A percentile compares a stretch with the other conserved stretches of the same genome.
These are phyloP conservation scores for Geococcyx californianus DNA, from an alignment of 2,113 vertebrate species.

Conservation along the genomic window DNA sequence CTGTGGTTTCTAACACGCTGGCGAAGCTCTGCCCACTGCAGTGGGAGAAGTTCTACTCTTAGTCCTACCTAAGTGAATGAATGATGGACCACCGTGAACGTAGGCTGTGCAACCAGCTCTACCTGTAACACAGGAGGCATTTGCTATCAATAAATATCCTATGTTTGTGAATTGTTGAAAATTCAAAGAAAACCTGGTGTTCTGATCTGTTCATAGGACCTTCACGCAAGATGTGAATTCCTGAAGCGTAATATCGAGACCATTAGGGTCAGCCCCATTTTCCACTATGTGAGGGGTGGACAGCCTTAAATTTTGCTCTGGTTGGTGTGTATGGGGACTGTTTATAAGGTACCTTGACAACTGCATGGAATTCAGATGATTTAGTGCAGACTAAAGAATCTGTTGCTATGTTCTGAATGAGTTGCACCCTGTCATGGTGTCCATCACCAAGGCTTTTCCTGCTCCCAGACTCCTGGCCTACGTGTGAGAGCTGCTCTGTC, in stretches of 20 bases:
- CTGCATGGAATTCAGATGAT: neutral
- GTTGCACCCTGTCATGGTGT: neutral
- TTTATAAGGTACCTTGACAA: neutral
- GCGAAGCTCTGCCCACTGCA: neutral
- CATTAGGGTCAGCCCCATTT: neutral
- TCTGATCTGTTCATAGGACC: neutral
- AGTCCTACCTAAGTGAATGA: neutral
- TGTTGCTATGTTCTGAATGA: neutral
- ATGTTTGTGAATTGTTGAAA: neutral
- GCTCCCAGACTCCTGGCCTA: neutral
- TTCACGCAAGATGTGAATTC: neutral
- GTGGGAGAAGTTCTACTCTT: neutral
- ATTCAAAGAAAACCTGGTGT: neutral
- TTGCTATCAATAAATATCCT: neutral
- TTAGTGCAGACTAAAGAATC: neutral
- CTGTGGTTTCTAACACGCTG: neutral
- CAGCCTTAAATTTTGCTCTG: neutral
- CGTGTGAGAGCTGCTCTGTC: fast-evolving
- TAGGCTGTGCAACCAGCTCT: neutral
- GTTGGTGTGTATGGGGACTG: neutral
- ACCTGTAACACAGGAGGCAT: neutral
- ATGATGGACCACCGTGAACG: neutral
- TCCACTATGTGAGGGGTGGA: neutral
- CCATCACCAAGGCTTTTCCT: neutral
- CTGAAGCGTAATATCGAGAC: neutral